Evolutionary conservation across 37 sponge, comb jelly and placozoan genomes (phyloP).

Genomic region (Eunapius fragilis): DNA sequence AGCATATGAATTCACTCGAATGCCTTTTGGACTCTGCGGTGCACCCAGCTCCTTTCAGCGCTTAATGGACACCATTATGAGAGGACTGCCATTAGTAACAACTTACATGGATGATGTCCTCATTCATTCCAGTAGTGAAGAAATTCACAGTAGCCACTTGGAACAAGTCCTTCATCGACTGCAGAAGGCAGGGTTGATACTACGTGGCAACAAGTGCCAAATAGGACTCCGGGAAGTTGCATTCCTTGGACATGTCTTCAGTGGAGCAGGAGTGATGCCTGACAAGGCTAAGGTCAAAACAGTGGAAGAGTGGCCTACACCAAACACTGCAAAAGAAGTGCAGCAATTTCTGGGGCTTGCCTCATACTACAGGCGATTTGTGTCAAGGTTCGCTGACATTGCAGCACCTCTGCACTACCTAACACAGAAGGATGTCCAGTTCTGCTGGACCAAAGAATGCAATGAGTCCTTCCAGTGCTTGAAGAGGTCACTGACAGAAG

Average conservation of each 20-base stretch:
- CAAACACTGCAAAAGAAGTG: slow-evolving; percentile 18
- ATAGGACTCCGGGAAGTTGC: slow-evolving; percentile 37
- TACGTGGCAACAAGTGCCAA: slow-evolving; percentile 55
- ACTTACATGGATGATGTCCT: slow-evolving; percentile 61
- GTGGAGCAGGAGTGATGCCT: slow-evolving; percentile 46
- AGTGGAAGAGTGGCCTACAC: slow-evolving; percentile 41
- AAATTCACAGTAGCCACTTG: slow-evolving; percentile 38
- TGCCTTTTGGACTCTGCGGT: slow-evolving; percentile 60
- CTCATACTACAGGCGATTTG: slow-evolving; percentile 64
- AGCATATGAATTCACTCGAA: slow-evolving; percentile 43
- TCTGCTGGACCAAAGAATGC: slow-evolving; percentile 34
- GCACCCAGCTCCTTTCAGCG: slow-evolving; percentile 67
- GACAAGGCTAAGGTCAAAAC: slow-evolving; percentile 48
- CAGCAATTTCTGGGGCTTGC: slow-evolving; percentile 58
- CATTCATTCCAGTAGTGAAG: slow-evolving; percentile 18
- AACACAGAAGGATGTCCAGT: slow-evolving; percentile 38
- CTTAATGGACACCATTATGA: slow-evolving; percentile 42
- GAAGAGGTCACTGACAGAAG: slow-evolving; percentile 28
- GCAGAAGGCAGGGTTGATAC: slow-evolving; percentile 45
- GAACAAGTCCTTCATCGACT: slow-evolving; percentile 60
- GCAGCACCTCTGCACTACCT: slow-evolving; percentile 57
- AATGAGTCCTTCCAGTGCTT: slow-evolving; percentile 36
- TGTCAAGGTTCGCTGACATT: slow-evolving; percentile 54
- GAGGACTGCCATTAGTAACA: slow-evolving; percentile 11
- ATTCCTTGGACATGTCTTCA: slow-evolving; percentile 61